Evolutionary conservation across 2,113 vertebrate species (phyloP), one percentile per base, ranked within the genome.

Genomic region (Syrrhaptes paradoxus): DNA sequence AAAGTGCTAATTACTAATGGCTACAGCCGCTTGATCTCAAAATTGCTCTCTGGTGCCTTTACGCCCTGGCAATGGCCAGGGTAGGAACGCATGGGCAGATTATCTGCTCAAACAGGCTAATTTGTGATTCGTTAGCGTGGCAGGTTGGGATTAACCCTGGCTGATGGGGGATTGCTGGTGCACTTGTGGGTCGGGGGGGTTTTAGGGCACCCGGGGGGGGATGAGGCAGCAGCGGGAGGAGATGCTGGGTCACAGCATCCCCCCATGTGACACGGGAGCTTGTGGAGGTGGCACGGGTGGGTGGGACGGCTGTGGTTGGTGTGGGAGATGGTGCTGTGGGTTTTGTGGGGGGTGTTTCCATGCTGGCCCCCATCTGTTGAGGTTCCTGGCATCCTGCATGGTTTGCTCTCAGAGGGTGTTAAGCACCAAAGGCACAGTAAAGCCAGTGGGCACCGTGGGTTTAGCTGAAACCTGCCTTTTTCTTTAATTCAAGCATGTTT

Each of bases 1-100:
- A 19, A 73, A 31, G 24, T 92, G 73, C 70, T 84, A 65, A 75
- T 95, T 94, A 89, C 88, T 67, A 83, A 52, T 86, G 48, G 43
- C 55, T 88, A 36, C 25, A 58, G 61, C 67, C 1, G 2, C 41
- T 72, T 70, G 75, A 78, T 84, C 28, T 17, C 48, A 21, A 0
- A 65, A 70, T 83, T 92, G 54, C 59, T 85, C 49, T 31, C 45
- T 32, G 38, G 24, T 59, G 72, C 75, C 32, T 92, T 81, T 41
- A 10, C 1, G 2, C 21, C 8, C 13, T 0, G 3, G 32, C 7
- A 70, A 11, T 49, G 72, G 85, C 54, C n/a, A 3, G 54, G 74
- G 32, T 29, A 45, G 68, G 73, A 52, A 43, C 1, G 9, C 34
- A 6, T 0, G 22, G 34, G 31, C 48, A 46, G n/a, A 6, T 54